These are phyloP conservation scores for Troides oblongomaculatus DNA, from an alignment of 2,888 invertebrate genomes.

Conservation along the genomic window DNA sequence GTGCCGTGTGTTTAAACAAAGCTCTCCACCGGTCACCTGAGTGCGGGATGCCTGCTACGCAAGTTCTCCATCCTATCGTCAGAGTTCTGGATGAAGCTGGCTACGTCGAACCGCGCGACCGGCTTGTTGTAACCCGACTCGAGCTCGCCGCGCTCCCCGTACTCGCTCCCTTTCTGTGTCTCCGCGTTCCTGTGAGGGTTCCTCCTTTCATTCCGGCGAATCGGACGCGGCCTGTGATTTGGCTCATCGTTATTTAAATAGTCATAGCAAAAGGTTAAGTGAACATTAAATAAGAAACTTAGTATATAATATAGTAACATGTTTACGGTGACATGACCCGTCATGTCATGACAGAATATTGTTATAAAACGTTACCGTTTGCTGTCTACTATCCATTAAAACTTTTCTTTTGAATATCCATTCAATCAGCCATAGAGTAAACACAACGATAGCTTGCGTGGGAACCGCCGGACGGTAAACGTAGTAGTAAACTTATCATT, in stretches of 20 bases:
- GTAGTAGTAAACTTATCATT: no score
- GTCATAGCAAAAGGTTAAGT: slow-evolving; percentile 34
- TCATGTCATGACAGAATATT: slow-evolving; percentile 3
- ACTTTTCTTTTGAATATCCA: not conserved
- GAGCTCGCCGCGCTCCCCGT: slow-evolving; percentile 28
- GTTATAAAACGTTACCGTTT: not conserved
- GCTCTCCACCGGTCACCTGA: no score
- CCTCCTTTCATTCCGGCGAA: not conserved
- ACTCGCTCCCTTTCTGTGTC: not conserved
- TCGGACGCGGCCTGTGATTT: slow-evolving; percentile 17
- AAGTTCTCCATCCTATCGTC: slow-evolving; percentile 34
- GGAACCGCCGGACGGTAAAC: no score
- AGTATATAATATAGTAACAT: slow-evolving; percentile 38
- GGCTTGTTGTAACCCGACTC: slow-evolving; percentile 36
- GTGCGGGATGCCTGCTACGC: not conserved
- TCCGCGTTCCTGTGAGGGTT: not conserved
- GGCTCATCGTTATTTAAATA: slow-evolving; percentile 31
- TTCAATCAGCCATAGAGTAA: no score
- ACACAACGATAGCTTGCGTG: no score
- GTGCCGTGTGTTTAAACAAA: no score
- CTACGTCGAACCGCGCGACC: slow-evolving; percentile 49
- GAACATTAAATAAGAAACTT: slow-evolving; percentile 35
- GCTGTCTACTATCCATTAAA: not conserved
- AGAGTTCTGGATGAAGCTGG: slow-evolving; percentile 48
- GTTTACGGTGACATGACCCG: slow-evolving; percentile 35